A percentile compares a stretch with the other conserved stretches of the same genome.
phyloP scores from a whole-genome alignment of 2,113 vertebrate genomes.

The Burhinus bistriatus region DNA sequence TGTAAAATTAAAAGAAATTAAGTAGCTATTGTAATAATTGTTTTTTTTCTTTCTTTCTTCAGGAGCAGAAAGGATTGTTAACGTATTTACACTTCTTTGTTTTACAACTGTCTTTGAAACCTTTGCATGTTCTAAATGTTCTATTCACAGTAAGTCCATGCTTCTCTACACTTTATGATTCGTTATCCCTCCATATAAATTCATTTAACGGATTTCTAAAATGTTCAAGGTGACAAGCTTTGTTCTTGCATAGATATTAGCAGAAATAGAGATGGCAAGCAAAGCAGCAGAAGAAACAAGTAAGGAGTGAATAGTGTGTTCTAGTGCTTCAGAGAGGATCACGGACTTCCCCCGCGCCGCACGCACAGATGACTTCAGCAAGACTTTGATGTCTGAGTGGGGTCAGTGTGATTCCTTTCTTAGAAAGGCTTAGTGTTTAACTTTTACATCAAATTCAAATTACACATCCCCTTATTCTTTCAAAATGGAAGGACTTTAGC shows the following conservation, averaged over 20 bases:
- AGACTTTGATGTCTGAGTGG: not conserved
- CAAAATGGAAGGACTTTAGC: not conserved
- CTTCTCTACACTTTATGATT: not conserved
- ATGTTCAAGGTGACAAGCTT: not conserved
- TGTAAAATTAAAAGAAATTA: not conserved
- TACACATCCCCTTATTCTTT: not conserved
- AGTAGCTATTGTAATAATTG: not conserved
- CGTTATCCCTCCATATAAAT: not conserved
- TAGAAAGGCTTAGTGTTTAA: not conserved
- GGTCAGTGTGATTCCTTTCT: not conserved
- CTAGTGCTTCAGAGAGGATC: not conserved
- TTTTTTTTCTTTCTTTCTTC: not conserved
- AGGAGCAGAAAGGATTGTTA: not conserved
- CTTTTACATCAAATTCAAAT: not conserved
- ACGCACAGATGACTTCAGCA: not conserved
- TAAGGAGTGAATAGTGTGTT: not conserved
- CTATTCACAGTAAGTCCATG: not conserved
- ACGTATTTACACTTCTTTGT: not conserved
- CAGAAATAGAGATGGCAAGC: not conserved
- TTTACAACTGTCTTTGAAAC: not conserved
- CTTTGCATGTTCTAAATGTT: not conserved
- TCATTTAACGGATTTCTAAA: not conserved
- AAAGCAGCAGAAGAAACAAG: not conserved
- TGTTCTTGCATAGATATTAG: not conserved
- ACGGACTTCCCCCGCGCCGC: accelerated